Conservation (phyloP, 2,888 invertebrate species). For the Amorpha juglandis region DNA sequence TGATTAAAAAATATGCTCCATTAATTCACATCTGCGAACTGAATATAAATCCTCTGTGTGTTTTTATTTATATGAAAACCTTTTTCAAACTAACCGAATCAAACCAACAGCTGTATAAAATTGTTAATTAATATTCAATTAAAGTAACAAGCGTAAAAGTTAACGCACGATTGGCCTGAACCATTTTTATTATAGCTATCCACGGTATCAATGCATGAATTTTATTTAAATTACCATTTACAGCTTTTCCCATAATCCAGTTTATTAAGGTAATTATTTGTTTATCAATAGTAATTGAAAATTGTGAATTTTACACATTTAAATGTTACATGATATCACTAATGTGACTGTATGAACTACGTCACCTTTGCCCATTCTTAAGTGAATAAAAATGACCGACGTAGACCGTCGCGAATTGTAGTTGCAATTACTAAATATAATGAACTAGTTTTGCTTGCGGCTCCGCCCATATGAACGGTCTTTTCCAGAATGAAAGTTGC, state of each 20-base stretch:
- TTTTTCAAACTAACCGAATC: constrained; percentile 30
- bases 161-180: constrained; percentile 20
- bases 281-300: no score
- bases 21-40: no score
- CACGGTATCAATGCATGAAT: not conserved
- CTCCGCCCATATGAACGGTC: no score
- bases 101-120: constrained; percentile 35
- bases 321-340: not conserved
- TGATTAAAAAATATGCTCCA: no score
- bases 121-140: constrained; percentile 33
- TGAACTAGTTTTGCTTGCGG: no score
- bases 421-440: no score
- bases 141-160: constrained; percentile 19
- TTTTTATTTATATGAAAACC: not conserved
- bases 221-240: not conserved
- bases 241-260: not conserved
- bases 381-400: not conserved
- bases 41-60: no score
- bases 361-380: not conserved
- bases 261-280: not conserved
- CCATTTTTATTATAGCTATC: constrained; percentile 36
- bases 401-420: no score
- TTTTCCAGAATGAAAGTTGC: no score
- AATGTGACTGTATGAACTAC: not conserved
- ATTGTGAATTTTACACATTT: no score